Evolutionary conservation across 2,888 invertebrate genomes (phyloP), one percentile per base, ranked within the genome.

Genomic region (Teinopalpus imperialis): DNA sequence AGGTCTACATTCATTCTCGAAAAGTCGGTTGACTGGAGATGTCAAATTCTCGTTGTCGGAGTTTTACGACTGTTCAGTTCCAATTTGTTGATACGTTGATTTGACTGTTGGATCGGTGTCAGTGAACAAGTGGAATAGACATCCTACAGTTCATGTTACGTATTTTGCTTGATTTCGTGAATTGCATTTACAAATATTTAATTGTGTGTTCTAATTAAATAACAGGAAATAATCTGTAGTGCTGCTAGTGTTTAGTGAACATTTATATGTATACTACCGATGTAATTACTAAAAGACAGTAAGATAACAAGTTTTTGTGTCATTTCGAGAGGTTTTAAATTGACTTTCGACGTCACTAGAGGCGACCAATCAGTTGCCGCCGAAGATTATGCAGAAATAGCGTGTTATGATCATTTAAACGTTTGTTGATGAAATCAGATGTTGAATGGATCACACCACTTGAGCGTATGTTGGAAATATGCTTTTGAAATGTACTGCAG

Each of bases 401-500:
- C 50, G 66, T 76, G 71, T 71, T 74, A 69, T 71, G 65, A 60
- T 74, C 66, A 63, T 63, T 53, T 59, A 53, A 65, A 72, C 64
- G 66, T 58, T 67, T 60, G 61, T 63, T 59, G 51, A 54, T 56
- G 56, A 64, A 66, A 57, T 54, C 51, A 67, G 57, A 61, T 72
- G 69, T 69, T 74, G 60, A 64, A 78, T 75, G 74, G 74, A 74
- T 73, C 63, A 48, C 51, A 65, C 61, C 67, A 73, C 63, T 72
- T 79, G 79, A 74, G 69, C 62, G 55, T 63, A 62, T 65, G 62
- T 62, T 66, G 57, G 62, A 81, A 83, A 67, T 76, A 88, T 88
- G 88, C 71, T 88, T 64, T 74, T 88, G 64, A 88, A 88, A 87
- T 88, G 87, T 61, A 86, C 87, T 58, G 83, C 87, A 52, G 88